phyloP scores from a whole-genome alignment of 2,888 invertebrate genomes.

The Flexamia atlantica region DNA sequence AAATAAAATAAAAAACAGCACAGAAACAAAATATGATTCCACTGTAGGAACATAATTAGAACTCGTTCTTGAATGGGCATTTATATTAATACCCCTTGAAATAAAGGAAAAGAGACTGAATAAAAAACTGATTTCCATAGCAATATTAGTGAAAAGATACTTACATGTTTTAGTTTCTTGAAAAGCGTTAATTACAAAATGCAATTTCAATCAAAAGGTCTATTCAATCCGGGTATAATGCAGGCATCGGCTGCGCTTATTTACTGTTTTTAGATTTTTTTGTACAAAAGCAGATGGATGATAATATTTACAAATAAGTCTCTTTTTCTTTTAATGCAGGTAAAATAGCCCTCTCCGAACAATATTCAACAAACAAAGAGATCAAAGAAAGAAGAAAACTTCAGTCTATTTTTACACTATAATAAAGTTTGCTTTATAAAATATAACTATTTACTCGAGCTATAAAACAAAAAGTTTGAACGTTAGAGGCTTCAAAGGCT shows the following conservation, averaged over 20 bases:
- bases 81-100: neutral
- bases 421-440: neutral
- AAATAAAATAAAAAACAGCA: neutral
- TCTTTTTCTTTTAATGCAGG: neutral
- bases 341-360: slow-evolving; percentile 3
- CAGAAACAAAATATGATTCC: neutral
- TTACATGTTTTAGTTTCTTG: neutral
- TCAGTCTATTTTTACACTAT: slow-evolving; percentile 1
- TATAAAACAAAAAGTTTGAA: neutral
- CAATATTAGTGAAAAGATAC: too few relatives aligned
- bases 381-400: neutral
- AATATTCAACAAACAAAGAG: slow-evolving; percentile 8
- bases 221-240: neutral
- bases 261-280: neutral
- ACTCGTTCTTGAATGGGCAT: neutral
- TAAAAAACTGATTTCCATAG: neutral
- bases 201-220: neutral
- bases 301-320: neutral
- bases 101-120: neutral
- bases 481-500: neutral
- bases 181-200: neutral
- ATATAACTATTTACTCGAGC: neutral
- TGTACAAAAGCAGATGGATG: neutral
- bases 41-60: neutral
- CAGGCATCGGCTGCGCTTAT: neutral